Base-by-base conservation (phyloP, 37 sponge, comb jelly and placozoan species). In the Aphrocallistes beatrix region DNA sequence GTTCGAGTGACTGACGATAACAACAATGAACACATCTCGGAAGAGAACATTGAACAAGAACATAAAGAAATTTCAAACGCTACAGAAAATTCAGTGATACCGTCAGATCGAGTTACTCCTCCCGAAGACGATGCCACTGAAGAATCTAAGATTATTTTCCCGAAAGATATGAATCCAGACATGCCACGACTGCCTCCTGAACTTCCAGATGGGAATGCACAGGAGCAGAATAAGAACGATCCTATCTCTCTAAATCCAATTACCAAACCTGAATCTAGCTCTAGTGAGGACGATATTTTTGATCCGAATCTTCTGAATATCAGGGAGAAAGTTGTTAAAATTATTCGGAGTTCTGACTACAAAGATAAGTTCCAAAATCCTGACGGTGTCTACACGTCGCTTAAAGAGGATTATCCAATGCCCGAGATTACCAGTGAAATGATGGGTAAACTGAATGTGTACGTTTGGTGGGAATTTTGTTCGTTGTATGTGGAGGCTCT, bases 391-490 rank as follows among this genome's bases (percentile, higher is more conserved):
- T 60, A 60, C n/a, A 60, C 75, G 10, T 19, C 75, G 3, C n/a
- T 60, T 3, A 60, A 3, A 60, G 75, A 60, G 8, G 75, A 60
- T 6, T 60, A 25, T 60, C 28, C 28, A 25, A 3, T 60, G 17
- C 75, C 75, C 8, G n/a, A 28, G n/a, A 60, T 60, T 60, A 60
- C 75, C n/a, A 19, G n/a, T 8, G 75, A 60, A 60, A 60, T 60
- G 75, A 19, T 60, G n/a, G 75, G 75, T 19, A 60, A 28, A 60
- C 10, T 60, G 75, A 60, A 60, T 60, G 75, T 60, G 8, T 60
- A 60, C n/a, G 75, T 60, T 60, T 60, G 75, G 75, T 60, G 75
- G 75, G 75, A 60, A 60, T 60, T 60, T 13, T 60, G 75, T 60
- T 60, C 75, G 1, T 30, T 60, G 75, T 60, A 60, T 60, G 75